Base-by-base conservation (phyloP, 1,140 invertebrate genomes). In the Laupala kohalensis region DNA sequence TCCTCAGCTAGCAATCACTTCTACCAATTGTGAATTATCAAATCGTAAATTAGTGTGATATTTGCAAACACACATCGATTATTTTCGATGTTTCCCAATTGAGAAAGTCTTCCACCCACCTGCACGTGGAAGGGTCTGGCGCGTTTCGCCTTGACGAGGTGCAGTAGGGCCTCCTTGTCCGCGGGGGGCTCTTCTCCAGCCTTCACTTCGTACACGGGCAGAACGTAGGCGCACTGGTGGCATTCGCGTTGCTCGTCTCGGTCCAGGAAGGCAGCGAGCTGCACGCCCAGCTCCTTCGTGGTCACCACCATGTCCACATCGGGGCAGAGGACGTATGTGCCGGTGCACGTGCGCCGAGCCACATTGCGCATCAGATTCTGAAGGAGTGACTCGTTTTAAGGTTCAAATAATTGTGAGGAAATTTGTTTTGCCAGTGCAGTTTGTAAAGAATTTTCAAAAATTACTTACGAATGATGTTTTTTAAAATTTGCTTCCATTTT, bases 181-280 rank as follows among this genome's bases (percentile, higher is more conserved):
- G 68, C 63, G n/a, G 83, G 83, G 24, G 81, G 75, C 1, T 75
- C 72, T 6, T 71, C 65, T 27, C 80, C 73, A 6, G 71, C 66
- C 25, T 76, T 78, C 64, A 82, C 76, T 76, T 86, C 85, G 77
- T 84, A 86, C 3, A 81, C 81, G 6, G 85, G 85, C 6, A 87
- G 78, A 25, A 87, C 83, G 77, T 79, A 86, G 0, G 80, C 84
- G 71, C 81, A 80, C 6, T 2, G 27, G 5, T 15, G 29, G 26
- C 71, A 72, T 2, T 25, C 23, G n/a, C 25, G 26, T 25, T 65
- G 28, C 23, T 27, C 3, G 37, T 9, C 9, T 19, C 37, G 37
- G 24, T 25, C 24, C n/a, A 71, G 70, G 65, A 71, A 71, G 0
- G 24, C 1, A 3, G 25, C 1, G 23, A 67, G 25, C 25, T 25